phyloP scores from a whole-genome alignment of 2,888 invertebrate genomes.

The Hofmannophila pseudospretella region DNA sequence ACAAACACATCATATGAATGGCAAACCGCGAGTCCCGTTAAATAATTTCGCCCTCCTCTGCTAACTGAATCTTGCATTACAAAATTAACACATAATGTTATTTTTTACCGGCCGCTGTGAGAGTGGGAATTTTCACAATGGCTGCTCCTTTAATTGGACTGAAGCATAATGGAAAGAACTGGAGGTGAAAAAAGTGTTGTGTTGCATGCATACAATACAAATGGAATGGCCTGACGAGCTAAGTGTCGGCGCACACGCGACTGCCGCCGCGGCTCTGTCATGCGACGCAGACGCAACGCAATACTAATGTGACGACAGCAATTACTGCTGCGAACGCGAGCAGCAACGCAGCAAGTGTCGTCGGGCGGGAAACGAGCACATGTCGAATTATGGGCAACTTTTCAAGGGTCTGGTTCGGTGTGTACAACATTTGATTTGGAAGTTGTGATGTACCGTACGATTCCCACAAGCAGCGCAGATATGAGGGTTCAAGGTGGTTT shows the following conservation, averaged over 20 bases:
- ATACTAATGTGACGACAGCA: no score
- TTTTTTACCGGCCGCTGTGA: constrained; percentile 43
- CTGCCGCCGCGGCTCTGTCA: not conserved
- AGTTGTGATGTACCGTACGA: no score
- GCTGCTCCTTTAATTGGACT: constrained; percentile 47
- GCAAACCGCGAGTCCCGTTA: constrained; percentile 13
- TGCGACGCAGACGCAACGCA: no score
- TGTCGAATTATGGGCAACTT: no score
- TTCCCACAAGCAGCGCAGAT: no score
- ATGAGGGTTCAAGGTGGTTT: no score
- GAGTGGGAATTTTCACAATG: constrained; percentile 55
- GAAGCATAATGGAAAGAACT: constrained; percentile 43
- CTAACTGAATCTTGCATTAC: constrained; percentile 42
- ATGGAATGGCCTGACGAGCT: constrained; percentile 28
- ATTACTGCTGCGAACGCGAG: no score
- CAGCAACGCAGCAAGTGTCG: no score
- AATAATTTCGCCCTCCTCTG: constrained; percentile 12
- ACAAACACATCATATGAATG: not conserved
- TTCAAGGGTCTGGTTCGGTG: no score
- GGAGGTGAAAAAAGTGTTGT: constrained; percentile 39
- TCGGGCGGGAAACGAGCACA: no score
- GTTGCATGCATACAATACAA: constrained; percentile 40
- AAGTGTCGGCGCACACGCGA: constrained; percentile 34
- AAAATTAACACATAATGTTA: constrained; percentile 49
- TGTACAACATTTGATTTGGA: no score